Evolutionary conservation across 1,140 invertebrate genomes (phyloP), one percentile per base, ranked within the genome.

Genomic region (Pseudomyrmex cubaensis): DNA sequence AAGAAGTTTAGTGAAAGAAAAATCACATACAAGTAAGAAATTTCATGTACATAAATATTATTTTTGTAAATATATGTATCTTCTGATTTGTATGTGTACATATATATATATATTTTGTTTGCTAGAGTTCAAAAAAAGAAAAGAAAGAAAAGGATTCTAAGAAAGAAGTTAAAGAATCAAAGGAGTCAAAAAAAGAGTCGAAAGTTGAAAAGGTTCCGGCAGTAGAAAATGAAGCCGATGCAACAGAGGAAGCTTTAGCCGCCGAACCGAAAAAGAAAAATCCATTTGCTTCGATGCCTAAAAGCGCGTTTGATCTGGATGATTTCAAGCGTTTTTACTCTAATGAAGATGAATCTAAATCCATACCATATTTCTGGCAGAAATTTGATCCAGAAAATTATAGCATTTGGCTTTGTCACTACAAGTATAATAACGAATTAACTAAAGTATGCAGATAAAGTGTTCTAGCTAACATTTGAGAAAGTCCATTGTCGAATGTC

Each of bases 311-410:
- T 94, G 96, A 97, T 91, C 97, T 99, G 95, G 99, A 99, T 91
- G 98, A 99, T 92, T 99, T 99, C 95, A 99, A 99, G 95, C 96
- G 98, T 82, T 97, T 96, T 88, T 99, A 99, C 93, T 99, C 98
- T 61, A 99, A 99, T 91, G 97, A 99, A 94, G 98, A 99, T 75
- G 98, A 98, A 92, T 94, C 96, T 48, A 97, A 97, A 90, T 99
- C 99, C 56, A 97, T 99, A 91, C 98, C 98, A 2, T 99, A 99
- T 93, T 99, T 99, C 95, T 99, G 98, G 97, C 96, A 99, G 90
- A 98, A 99, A 93, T 99, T 99, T 95, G 99, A 99, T 93, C 95
- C 97, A 22, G 97, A 99, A 93, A 96, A 99, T 94, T 99, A 99
- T 94, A 99, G 99, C 64, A 99, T 99, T 93, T 99, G 99, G 99